Conservation (phyloP, 2,113 vertebrate genomes). For the Periophthalmodon schlosseri region DNA sequence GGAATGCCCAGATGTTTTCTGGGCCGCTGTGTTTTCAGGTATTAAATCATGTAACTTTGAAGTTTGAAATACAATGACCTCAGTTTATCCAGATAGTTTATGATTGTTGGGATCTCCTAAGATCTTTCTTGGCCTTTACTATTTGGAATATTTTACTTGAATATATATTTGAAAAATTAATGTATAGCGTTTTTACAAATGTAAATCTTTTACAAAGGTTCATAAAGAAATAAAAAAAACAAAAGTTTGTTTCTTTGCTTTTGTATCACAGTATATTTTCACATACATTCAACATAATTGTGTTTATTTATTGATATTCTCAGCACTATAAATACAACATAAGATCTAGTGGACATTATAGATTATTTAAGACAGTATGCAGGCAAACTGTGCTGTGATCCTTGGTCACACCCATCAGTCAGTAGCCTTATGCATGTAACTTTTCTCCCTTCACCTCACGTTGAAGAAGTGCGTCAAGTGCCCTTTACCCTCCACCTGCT, state of each 20-base stretch:
- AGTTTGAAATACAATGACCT: conserved; percentile 21
- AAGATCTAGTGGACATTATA: not conserved
- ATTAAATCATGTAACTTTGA: conserved; percentile 3
- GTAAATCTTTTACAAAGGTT: conserved; percentile 19
- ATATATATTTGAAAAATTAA: conserved; percentile 68
- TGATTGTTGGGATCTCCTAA: conserved; percentile 19
- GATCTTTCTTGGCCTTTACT: conserved; percentile 25
- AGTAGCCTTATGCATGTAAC: not conserved
- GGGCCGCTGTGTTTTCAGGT: conserved; percentile 19
- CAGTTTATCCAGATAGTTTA: conserved; percentile 15
- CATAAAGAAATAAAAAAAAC: conserved; percentile 27
- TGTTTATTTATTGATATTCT: not conserved
- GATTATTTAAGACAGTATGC: not conserved
- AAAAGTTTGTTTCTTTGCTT: not conserved
- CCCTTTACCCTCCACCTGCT: conserved; percentile 61
- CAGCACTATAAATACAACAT: not conserved
- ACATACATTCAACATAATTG: not conserved
- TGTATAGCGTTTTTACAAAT: conserved; percentile 45
- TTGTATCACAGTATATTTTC: not conserved
- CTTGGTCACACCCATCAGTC: not conserved
- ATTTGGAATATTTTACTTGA: conserved; percentile 47
- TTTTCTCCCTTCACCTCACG: not conserved
- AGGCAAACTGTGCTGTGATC: not conserved
- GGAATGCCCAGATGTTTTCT: conserved; percentile 11
- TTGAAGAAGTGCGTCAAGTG: conserved; percentile 5